Evolutionary conservation across 2,888 invertebrate genomes (phyloP).

Genomic region (Trachelus stipa): DNA sequence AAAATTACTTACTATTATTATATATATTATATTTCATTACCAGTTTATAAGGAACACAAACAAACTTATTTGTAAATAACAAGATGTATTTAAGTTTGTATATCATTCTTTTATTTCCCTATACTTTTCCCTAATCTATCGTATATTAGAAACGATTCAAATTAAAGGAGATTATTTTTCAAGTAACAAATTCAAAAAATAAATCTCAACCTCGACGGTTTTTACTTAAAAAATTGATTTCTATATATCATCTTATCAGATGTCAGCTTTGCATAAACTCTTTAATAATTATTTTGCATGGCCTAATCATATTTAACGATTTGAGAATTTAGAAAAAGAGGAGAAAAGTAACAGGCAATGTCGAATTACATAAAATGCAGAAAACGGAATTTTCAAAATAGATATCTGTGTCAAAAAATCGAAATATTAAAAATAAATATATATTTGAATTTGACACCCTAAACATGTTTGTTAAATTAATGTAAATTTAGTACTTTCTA

Average conservation of each 20-base stretch:
- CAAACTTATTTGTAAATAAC: constrained; percentile 28
- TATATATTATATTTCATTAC: constrained; percentile 24
- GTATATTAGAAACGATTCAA: background rate
- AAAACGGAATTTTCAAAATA: background rate
- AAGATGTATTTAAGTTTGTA: constrained; percentile 28
- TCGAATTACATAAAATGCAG: background rate
- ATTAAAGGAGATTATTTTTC: background rate
- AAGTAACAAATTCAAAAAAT: too few relatives aligned
- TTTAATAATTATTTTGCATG: background rate
- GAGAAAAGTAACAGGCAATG: background rate
- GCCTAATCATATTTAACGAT: background rate
- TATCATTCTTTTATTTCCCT: constrained; percentile 1
- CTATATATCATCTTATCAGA: too few relatives aligned
- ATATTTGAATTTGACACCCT: background rate
- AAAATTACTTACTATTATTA: constrained; percentile 28
- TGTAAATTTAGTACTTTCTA: background rate
- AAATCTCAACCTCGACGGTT: too few relatives aligned
- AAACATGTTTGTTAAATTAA: background rate
- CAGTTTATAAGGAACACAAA: constrained; percentile 23
- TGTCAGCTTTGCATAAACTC: too few relatives aligned
- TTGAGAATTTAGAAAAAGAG: background rate
- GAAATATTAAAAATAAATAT: background rate
- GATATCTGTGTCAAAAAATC: background rate
- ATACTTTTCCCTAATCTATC: background rate
- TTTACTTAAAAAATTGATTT: too few relatives aligned